A percentile compares a stretch with the other conserved stretches of the same genome.
These are phyloP conservation scores for Takifugu bimaculatus DNA, from an alignment of 2,113 vertebrate species.

Conservation along the genomic window DNA sequence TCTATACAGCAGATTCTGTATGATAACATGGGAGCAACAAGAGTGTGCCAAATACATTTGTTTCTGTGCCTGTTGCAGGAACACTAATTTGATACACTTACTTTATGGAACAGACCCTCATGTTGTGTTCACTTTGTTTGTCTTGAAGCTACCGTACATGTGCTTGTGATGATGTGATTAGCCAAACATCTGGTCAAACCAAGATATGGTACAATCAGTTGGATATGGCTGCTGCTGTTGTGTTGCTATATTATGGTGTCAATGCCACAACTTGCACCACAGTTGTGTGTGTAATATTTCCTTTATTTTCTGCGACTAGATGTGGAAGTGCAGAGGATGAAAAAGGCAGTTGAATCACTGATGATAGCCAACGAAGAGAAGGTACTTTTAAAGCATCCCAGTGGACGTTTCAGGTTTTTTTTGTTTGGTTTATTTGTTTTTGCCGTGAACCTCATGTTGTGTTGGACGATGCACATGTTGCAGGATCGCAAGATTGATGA, in stretches of 20 bases:
- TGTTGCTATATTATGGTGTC: neutral
- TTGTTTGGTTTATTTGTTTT: too few species aligned
- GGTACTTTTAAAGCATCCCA: conserved; percentile 34
- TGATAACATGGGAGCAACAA: too few species aligned
- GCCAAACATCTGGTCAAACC: conserved; percentile 1
- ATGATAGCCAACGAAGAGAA: conserved; percentile 90
- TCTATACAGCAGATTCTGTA: too few species aligned
- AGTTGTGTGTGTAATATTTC: neutral
- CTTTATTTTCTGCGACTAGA: conserved; percentile 70
- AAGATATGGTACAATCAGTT: neutral
- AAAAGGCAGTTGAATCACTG: conserved; percentile 90
- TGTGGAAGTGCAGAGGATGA: conserved; percentile 96
- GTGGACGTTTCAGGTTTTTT: too few species aligned
- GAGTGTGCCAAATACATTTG: too few species aligned
- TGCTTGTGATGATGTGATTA: neutral
- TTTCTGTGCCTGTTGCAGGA: neutral
- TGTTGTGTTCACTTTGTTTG: conserved; percentile 18
- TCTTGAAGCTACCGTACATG: conserved; percentile 17
- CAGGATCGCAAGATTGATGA: conserved; percentile 98
- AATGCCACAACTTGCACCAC: neutral
- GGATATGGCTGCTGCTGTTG: neutral
- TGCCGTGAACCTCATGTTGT: neutral
- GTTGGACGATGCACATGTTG: neutral
- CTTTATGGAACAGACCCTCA: conserved; percentile 3
- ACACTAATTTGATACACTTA: neutral